These are phyloP conservation scores for Eira barbara DNA, from an alignment of 2,113 vertebrate genomes.

Conservation along the genomic window DNA sequence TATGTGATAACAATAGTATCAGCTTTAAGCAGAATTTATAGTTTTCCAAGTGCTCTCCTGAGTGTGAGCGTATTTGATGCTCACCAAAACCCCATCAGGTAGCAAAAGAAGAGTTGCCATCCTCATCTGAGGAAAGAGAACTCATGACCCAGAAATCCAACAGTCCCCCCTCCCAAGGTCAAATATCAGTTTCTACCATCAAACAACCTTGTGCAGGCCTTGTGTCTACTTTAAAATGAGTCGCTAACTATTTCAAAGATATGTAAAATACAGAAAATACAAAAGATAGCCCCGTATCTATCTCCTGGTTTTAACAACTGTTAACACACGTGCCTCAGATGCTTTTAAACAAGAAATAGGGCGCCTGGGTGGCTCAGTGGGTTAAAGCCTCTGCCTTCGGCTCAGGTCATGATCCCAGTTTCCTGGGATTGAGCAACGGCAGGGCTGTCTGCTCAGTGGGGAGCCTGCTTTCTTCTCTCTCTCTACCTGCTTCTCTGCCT, in stretches of 20 bases:
- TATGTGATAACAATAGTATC: background rate
- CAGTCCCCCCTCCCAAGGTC: background rate
- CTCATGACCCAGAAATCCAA: background rate
- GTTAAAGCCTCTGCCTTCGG: no score
- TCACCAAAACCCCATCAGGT: background rate
- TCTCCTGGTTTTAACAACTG: background rate
- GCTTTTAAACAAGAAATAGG: background rate
- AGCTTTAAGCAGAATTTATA: background rate
- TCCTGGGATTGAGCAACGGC: no score
- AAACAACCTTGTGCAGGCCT: background rate
- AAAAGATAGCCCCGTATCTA: background rate
- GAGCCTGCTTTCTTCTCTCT: no score
- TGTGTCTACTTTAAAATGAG: background rate
- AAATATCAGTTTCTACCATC: background rate
- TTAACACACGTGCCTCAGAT: background rate
- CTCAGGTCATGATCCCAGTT: no score
- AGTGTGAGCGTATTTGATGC: background rate
- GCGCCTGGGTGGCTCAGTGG: background rate
- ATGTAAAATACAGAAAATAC: background rate
- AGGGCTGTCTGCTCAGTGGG: no score
- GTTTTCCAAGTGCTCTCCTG: background rate
- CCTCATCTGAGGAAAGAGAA: background rate
- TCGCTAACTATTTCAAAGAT: background rate
- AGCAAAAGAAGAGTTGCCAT: background rate
- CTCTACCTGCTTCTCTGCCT: no score